Conservation (phyloP, 2,888 invertebrate genomes). For the Eristalinus aeneus region DNA sequence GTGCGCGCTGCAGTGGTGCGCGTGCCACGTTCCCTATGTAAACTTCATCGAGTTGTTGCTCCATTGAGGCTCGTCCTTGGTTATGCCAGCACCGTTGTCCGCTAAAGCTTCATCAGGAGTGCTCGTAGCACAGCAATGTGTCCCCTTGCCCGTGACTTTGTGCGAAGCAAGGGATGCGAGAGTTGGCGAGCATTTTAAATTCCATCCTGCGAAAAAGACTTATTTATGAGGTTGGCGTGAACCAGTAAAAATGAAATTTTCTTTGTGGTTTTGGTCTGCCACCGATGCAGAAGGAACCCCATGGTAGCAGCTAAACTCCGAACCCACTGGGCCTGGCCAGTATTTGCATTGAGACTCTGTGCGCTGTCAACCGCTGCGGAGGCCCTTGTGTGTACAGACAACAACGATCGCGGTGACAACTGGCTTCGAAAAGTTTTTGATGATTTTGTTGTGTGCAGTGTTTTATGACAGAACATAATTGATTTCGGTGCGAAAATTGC, state of each 20-base stretch:
- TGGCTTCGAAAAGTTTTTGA: constrained; percentile 55
- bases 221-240: constrained; percentile 68
- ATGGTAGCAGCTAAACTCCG: constrained; percentile 21
- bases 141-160: background rate
- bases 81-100: background rate
- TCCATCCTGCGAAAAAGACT: constrained; percentile 64
- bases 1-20: constrained; percentile 63
- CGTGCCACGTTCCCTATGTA: constrained; percentile 64
- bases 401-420: constrained; percentile 55
- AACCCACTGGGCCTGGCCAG: constrained; percentile 23
- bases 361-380: constrained; percentile 23
- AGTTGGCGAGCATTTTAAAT: constrained; percentile 62
- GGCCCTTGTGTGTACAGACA: constrained; percentile 18
- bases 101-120: constrained; percentile 44
- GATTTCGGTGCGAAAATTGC: constrained; percentile 51
- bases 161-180: constrained; percentile 30
- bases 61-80: constrained; percentile 55
- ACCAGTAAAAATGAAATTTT: constrained; percentile 67
- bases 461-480: constrained; percentile 61
- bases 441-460: constrained; percentile 63
- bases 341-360: constrained; percentile 45
- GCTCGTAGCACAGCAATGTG: constrained; percentile 26
- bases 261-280: constrained; percentile 60
- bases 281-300: constrained; percentile 48
- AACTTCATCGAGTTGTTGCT: constrained; percentile 57